Evolutionary conservation across 2,797 vertebrate species (phyloP), one percentile per base, ranked within the genome.

Genomic region (Stomatorhinus walkeri): DNA sequence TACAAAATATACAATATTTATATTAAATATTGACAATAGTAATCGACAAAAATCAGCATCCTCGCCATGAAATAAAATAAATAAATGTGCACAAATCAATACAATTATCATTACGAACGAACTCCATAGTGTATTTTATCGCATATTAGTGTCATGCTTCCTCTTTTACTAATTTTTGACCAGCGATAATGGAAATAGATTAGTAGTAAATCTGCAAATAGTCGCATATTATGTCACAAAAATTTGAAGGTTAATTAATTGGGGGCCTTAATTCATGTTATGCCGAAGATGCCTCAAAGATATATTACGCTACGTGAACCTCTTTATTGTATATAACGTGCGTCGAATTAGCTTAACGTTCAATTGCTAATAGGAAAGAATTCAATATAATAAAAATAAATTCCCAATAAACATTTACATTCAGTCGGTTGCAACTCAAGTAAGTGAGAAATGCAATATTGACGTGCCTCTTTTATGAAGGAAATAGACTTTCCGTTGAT

Each of bases 391-490:
- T 85, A 85, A 85, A 85, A 49, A 85, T 28, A 85, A 51, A 48
- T 51, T 12, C 10, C 24, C 48, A 49, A 51, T 14, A 49, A 24
- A 85, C n/a, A 85, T 28, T 85, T 85, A 16, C 22, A 49, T 51
- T 85, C 22, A 49, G 48, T 51, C 19, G 95, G 95, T 94, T 95
- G 93, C 95, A 95, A 94, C 95, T 96, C 96, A 96, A 96, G 96
- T 95, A 94, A 95, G 93, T 94, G 94, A 92, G 93, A 95, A 96
- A 95, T 96, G 94, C 94, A 95, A 95, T 68, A 40, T 19, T 6
- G 51, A 48, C 59, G 36, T 76, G 32, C 43, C 19, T 79, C 89
- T 61, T 64, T 81, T 84, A 64, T 49, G 43, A 64, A 54, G 68
- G 46, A 87, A 87, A 83, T 87, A 72, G 19, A 10, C 24, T 49